Evolutionary conservation across 2,113 vertebrate species (phyloP), one percentile per base, ranked within the genome.

Genomic region (Heterotilapia buettikoferi): DNA sequence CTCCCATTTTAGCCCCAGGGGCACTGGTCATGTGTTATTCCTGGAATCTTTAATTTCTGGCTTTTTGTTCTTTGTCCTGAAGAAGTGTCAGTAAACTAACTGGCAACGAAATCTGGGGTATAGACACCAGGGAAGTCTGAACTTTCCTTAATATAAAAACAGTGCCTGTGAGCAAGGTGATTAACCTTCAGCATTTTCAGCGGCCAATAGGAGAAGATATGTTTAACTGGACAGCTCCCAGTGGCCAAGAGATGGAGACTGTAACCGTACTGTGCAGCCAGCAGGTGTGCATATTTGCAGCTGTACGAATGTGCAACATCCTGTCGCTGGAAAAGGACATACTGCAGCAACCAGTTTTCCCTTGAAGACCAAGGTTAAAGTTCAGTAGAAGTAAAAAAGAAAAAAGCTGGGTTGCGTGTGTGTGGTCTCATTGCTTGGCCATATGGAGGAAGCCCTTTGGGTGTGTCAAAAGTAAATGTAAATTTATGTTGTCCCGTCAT

Each of bases 371-470:
- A 12, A 81, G 79, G 66, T 90, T 56, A 63, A 84, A 59, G 66
- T 26, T 54, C 19, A 71, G 40, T 79, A 47, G 73, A 78, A 29
- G 57, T 2, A 76, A 78, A 43, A 61, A 61, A 80, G 14, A 45
- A 45, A 80, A 47, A 61, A 76, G 29, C 76, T 50, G 3, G 9
- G 26, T 31, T 80, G 59, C 13, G 3, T 61, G 63, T 45, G 85
- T 89, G 89, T 87, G 84, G 83, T 88, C 73, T 92, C 59, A 82
- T 88, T 83, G 79, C 84, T 86, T 88, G 43, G 54, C 83, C 79
- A 83, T 82, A 54, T 88, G 83, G 56, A 79, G 80, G 40, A 80
- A 40, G 50, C 21, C 78, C 52, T 80, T 79, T 6, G 80, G 79
- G 52, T 73, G 73, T 86, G 83, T 84, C 79, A 80, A 40, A 40